Evolutionary conservation across 1,140 invertebrate genomes (phyloP).

Genomic region (Camponotus pennsylvanicus): DNA sequence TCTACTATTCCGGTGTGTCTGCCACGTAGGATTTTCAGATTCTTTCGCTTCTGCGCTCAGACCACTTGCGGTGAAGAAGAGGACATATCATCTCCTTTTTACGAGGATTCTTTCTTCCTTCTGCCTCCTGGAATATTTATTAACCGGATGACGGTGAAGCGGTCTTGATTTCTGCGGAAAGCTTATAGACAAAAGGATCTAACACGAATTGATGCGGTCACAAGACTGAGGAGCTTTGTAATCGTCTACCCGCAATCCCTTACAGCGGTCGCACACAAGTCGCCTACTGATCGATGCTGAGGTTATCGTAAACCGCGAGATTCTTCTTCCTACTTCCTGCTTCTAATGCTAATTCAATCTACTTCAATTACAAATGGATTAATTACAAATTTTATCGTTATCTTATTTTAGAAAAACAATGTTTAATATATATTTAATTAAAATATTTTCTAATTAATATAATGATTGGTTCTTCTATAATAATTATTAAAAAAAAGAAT

Average conservation of each 20-base stretch:
- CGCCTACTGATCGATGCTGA: slow-evolving; percentile 64
- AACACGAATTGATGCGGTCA: slow-evolving; percentile 47
- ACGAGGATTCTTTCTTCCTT: too few relatives aligned
- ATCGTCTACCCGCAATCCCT: slow-evolving; percentile 66
- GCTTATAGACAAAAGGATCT: slow-evolving; percentile 12
- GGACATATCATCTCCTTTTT: neutral
- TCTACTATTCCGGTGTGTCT: slow-evolving; percentile 57
- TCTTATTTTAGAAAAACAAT: neutral
- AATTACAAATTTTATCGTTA: neutral
- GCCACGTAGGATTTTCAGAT: neutral
- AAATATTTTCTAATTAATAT: neutral
- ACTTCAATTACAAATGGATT: neutral
- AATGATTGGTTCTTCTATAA: neutral
- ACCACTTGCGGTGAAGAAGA: neutral
- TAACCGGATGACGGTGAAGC: neutral
- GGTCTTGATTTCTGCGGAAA: slow-evolving; percentile 48
- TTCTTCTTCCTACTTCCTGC: slow-evolving; percentile 35
- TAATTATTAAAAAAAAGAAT: neutral
- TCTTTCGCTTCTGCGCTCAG: slow-evolving; percentile 1
- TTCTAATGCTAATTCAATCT: slow-evolving; percentile 3
- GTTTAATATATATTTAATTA: neutral
- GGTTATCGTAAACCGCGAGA: slow-evolving; percentile 51
- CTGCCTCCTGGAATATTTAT: slow-evolving; percentile 35
- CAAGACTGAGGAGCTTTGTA: slow-evolving; percentile 67
- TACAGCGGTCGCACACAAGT: slow-evolving; percentile 58